Conservation (phyloP, 2,888 invertebrate species). For the Esperia sulphurella region DNA sequence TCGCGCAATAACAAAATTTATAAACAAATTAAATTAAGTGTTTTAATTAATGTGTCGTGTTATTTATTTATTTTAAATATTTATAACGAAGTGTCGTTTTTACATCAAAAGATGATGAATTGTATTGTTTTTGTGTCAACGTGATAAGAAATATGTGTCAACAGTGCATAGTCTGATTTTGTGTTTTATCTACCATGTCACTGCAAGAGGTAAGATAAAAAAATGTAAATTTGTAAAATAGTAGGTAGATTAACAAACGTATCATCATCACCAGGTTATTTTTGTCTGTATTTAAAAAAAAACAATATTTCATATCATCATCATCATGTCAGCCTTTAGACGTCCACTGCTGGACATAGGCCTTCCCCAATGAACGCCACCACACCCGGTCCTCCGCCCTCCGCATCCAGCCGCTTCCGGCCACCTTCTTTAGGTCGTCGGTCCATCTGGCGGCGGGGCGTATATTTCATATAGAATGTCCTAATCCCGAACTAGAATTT, state of each 20-base stretch:
- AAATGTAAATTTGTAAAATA: not conserved
- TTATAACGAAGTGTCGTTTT: slow-evolving; percentile 18
- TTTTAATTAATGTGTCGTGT: slow-evolving; percentile 11
- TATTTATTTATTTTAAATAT: not conserved
- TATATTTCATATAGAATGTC: too few species aligned
- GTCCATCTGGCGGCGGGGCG: too few species aligned
- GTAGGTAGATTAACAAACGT: not conserved
- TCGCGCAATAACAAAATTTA: slow-evolving; percentile 10
- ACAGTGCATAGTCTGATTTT: slow-evolving; percentile 36
- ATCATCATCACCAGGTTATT: too few species aligned
- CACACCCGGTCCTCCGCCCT: too few species aligned
- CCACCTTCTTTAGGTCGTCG: too few species aligned
- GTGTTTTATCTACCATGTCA: slow-evolving; percentile 49
- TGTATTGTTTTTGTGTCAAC: slow-evolving; percentile 25
- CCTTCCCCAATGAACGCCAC: too few species aligned
- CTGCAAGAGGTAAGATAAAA: slow-evolving; percentile 61
- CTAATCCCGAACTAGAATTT: too few species aligned
- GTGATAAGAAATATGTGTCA: slow-evolving; percentile 60
- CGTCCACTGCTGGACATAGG: too few species aligned
- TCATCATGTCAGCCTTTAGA: too few species aligned
- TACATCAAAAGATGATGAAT: slow-evolving; percentile 31
- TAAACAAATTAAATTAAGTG: slow-evolving; percentile 4
- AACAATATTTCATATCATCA: too few species aligned
- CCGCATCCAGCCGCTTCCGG: too few species aligned
- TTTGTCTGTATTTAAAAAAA: too few species aligned